Conservation (phyloP, 2,888 invertebrate genomes). For the Xestia xanthographa region DNA sequence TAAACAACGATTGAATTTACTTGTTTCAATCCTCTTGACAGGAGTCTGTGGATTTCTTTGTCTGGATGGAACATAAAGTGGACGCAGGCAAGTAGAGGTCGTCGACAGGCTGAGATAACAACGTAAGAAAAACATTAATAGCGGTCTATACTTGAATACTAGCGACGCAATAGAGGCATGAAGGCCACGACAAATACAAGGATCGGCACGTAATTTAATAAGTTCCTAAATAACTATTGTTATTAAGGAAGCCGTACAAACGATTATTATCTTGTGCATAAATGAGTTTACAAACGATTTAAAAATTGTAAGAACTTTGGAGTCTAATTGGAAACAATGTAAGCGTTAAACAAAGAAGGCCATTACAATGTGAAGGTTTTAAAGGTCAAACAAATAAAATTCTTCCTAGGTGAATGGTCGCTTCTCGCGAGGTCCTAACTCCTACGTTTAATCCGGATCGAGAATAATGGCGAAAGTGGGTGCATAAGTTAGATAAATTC, state of each 20-base stretch:
- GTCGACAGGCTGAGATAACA: conserved; percentile 66
- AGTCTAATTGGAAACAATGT: conserved; percentile 45
- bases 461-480: conserved; percentile 47
- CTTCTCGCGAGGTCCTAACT: conserved; percentile 35
- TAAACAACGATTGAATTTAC: conserved; percentile 55
- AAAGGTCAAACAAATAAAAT: conserved; percentile 37
- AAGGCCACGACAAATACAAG: conserved; percentile 62
- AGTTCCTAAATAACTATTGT: conserved; percentile 64
- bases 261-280: conserved; percentile 47
- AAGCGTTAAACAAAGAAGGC: conserved; percentile 37
- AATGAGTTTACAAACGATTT: conserved; percentile 41
- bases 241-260: conserved; percentile 50
- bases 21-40: conserved; percentile 31
- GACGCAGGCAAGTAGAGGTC: conserved; percentile 57
- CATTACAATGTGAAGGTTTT: conserved; percentile 50
- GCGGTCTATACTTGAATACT: conserved; percentile 56
- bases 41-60: conserved; percentile 60
- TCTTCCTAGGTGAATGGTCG: conserved; percentile 31
- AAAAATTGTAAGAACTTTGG: conserved; percentile 19
- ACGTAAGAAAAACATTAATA: conserved; percentile 63
- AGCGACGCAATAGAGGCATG: conserved; percentile 64
- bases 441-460: conserved; percentile 24
- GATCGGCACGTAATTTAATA: conserved; percentile 57
- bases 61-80: conserved; percentile 51
- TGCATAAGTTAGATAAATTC: conserved; percentile 44